Evolutionary conservation across 2,113 vertebrate genomes (phyloP), one percentile per base, ranked within the genome.

Genomic region (Otolemur garnettii): DNA sequence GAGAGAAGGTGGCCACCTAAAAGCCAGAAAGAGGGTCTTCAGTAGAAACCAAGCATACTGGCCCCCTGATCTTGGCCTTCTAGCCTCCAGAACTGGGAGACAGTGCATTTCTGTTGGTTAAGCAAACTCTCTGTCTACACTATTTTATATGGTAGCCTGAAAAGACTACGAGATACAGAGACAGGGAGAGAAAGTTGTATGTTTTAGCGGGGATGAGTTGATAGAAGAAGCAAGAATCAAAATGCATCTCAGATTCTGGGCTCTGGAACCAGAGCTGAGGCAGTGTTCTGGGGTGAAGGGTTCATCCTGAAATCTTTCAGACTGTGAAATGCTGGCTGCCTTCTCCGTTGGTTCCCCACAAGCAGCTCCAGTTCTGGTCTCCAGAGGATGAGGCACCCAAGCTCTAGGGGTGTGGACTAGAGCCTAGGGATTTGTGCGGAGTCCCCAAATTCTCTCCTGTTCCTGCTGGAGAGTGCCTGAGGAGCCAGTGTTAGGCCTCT

Each of bases 351-450:
- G 24, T 50, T 87, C 77, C 45, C 72, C 19, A 84, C 24, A 17
- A 87, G 75, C 26, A 93, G 38, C n/a, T 93, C 59, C 33, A 84
- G 18, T 69, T 94, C n/a, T 75, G 77, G 53, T 53, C 77, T 93
- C 80, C 72, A 97, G 80, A 97, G 66, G 55, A 72, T 17, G 17
- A 11, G 17, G 21, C 53, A 86, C 30, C 33, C 87, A 86, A 93
- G 72, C 68, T 79, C 6, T 11, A 59, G 53, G 35, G 22, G 33
- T 18, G 12, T 75, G 64, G 45, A 69, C 2, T 1, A 55, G 53
- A 81, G 72, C 26, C 50, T 4, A 55, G 5, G 18, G 69, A 75
- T 81, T 59, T 81, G 15, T 50, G 50, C 45, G 72, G 35, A 42
- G 7, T 82, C 71, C 53, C 74, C 15, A 62, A 57, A 86, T 69